A percentile compares a stretch with the other conserved stretches of the same genome.
These are phyloP conservation scores for Phalacrocorax pelagicus DNA, from an alignment of 2,113 vertebrate genomes.

Conservation along the genomic window DNA sequence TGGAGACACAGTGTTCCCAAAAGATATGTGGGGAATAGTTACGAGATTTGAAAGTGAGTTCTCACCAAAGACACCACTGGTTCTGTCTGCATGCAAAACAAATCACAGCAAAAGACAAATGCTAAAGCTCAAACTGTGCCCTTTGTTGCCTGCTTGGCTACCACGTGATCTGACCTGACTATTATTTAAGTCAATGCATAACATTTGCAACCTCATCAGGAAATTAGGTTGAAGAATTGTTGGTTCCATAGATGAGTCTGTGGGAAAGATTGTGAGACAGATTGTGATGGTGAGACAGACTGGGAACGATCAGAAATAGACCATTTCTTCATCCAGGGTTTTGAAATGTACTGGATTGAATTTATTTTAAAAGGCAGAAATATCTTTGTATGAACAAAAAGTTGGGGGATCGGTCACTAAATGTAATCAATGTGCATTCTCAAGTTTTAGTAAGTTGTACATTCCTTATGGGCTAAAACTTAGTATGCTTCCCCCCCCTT, in stretches of 20 bases:
- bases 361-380: background rate
- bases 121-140: background rate
- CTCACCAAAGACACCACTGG: background rate
- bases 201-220: background rate
- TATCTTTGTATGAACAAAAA: background rate
- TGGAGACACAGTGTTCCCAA: background rate
- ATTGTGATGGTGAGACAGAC: background rate
- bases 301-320: background rate
- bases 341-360: background rate
- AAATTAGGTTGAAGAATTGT: background rate
- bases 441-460: background rate
- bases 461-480: background rate
- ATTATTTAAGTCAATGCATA: background rate
- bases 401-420: background rate
- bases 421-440: background rate
- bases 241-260: background rate
- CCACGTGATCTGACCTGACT: background rate
- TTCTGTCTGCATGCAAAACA: background rate
- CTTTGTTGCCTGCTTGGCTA: background rate
- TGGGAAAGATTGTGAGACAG: background rate
- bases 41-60: background rate
- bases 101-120: background rate
- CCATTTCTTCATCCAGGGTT: background rate
- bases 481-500: background rate
- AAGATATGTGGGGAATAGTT: background rate